Percentiles rank a stretch among this genome's conserved stretches.
Evolutionary conservation across 2,797 vertebrate genomes (phyloP).

Genomic region (Acrocephalus scirpaceus): DNA sequence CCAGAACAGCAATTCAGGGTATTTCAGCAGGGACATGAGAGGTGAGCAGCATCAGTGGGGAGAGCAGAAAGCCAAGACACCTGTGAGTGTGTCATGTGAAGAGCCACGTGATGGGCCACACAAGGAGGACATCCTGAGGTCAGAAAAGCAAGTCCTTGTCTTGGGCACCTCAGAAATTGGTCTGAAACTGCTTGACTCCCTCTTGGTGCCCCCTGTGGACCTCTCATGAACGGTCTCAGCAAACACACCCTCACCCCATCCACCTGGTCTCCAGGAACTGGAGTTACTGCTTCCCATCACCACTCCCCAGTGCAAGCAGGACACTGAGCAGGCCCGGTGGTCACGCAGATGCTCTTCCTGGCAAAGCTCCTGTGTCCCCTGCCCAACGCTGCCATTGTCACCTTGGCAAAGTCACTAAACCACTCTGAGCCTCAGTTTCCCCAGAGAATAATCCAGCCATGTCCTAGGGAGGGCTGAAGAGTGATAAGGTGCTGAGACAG

Average conservation of each 20-base stretch:
- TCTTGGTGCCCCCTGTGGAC: background rate
- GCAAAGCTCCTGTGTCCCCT: background rate
- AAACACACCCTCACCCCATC: background rate
- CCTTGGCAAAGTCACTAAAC: background rate
- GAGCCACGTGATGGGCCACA: background rate
- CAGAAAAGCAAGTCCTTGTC: background rate
- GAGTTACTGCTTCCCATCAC: background rate
- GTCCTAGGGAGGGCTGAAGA: background rate
- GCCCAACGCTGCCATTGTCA: rapidly evolving
- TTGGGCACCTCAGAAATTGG: background rate
- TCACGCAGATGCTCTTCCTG: background rate
- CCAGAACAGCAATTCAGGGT: background rate
- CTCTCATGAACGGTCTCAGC: background rate
- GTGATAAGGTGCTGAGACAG: background rate
- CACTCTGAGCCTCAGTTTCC: background rate
- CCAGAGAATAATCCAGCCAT: background rate
- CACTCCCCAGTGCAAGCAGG: background rate
- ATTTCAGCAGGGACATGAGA: background rate
- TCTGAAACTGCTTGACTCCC: background rate
- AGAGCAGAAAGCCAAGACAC: background rate
- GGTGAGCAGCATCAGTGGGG: background rate
- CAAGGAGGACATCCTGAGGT: background rate
- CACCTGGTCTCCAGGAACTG: background rate
- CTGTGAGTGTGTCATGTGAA: background rate
- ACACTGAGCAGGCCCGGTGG: background rate